A percentile compares a stretch with the other conserved stretches of the same genome.
phyloP scores from a whole-genome alignment of 2,113 vertebrate genomes.

The Crotalus horridus region DNA sequence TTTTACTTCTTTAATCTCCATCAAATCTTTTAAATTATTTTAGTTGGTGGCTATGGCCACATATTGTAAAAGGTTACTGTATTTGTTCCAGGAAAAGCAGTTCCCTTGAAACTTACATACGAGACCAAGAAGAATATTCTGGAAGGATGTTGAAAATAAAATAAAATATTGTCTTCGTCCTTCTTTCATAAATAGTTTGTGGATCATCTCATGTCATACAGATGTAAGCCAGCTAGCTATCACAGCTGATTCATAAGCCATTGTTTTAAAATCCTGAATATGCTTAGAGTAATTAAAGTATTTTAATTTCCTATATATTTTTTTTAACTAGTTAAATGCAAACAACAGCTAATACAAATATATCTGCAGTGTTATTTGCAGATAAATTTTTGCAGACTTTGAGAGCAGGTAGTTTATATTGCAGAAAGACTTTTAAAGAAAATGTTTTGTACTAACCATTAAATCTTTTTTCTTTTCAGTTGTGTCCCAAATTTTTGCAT shows the following conservation, averaged over 20 bases:
- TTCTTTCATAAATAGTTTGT: background rate
- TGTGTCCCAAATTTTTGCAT: slow-evolving; percentile 89
- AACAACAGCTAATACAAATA: background rate
- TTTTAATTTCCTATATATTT: background rate
- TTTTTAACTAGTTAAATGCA: background rate
- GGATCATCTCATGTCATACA: background rate
- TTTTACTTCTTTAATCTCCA: background rate
- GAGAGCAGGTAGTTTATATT: background rate
- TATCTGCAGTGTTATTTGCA: background rate
- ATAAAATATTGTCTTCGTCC: background rate
- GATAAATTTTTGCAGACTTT: background rate
- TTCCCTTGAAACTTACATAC: background rate
- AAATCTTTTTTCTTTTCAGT: slow-evolving; percentile 74
- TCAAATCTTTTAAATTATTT: background rate
- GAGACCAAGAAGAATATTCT: background rate
- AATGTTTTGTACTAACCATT: slow-evolving; percentile 13
- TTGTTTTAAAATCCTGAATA: background rate
- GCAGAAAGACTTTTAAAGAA: background rate
- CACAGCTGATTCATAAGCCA: background rate
- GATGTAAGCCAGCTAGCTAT: background rate
- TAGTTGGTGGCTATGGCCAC: background rate
- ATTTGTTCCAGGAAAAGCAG: background rate
- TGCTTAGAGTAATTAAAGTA: background rate
- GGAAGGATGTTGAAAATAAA: background rate
- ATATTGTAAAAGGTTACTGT: background rate